Base-by-base conservation (phyloP, 2,113 vertebrate species). In the Fulmarus glacialis region DNA sequence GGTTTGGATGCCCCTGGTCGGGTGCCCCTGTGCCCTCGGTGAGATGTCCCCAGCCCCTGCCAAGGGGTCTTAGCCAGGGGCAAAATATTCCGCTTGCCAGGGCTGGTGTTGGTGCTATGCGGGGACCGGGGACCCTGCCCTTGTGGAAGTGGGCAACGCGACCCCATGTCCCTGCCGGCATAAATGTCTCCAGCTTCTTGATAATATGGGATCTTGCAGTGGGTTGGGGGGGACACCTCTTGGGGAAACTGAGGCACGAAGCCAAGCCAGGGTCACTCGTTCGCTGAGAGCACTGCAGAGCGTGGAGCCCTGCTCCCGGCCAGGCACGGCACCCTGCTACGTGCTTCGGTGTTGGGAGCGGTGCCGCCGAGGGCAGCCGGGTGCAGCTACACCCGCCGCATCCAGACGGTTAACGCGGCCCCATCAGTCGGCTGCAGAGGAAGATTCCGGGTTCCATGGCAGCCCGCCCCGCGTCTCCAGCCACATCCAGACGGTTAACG, bases 271-370 rank as follows among this genome's bases (percentile, higher is more conserved):
- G 34, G 11, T 60, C 67, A 50, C 22, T 34, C 0, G 0, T 74
- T 74, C 5, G 0, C 36, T 0, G 0, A 79, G 60, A 55, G 53
- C 60, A 23, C 59, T 29, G 40, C 22, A 4, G 60, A 48, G n/a
- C 0, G 0, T 3, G 15, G 27, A 67, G 32, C 17, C 24, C 87
- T 47, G 47, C 77, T 82, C 60, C 55, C 10, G 38, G 71, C 29
- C 9, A 3, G 34, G 50, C 71, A 50, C 0, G 0, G 58, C 52
- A 64, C 47, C 6, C 55, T 3, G 1, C 29, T 11, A 0, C 0
- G 4, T 36, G 50, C 64, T 77, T 36, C 5, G 19, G 77, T 11
- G 1, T 24, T 50, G 29, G 58, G 85, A 87, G 82, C 6, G 4
- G 68, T 70, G 73, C 59, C 0, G 2, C 70, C 8, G 4, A 74